Base-by-base conservation (phyloP, 2,888 invertebrate genomes). In the Nephrocerus scutellatus region DNA sequence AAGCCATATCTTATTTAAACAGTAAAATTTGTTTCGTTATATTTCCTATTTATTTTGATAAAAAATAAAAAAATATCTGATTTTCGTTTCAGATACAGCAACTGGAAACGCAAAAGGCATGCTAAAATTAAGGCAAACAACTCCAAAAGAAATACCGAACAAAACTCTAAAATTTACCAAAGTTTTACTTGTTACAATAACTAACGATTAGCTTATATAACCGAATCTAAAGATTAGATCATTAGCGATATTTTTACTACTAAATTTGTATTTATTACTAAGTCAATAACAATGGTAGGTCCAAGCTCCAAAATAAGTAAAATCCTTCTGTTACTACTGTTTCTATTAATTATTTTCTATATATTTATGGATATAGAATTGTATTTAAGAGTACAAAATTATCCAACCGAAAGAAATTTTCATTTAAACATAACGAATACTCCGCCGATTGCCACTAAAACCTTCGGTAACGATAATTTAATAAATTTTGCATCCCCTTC, bases 241-340 rank as follows among this genome's bases (percentile, higher is more conserved):
- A n/a, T n/a, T n/a, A n/a, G n/a, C n/a, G n/a, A n/a, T n/a, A n/a
- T n/a, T n/a, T n/a, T n/a, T n/a, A n/a, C n/a, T n/a, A n/a, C n/a
- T n/a, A n/a, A n/a, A n/a, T n/a, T n/a, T n/a, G n/a, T n/a, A n/a
- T n/a, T n/a, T n/a, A n/a, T n/a, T n/a, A n/a, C n/a, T n/a, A n/a
- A 45, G 45, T 43, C 43, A 44, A 24, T 33, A 13, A 70, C 63
- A 59, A 81, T 82, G 81, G 74, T 82, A 70, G 81, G 81, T 59
- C 82, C 82, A 40, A 75, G 82, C 41, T 81, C 82, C 6, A 79
- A 80, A 70, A 76, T 81, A 28, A 82, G 82, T 65, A 82, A 82
- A 71, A 62, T 82, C 33, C 70, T 83, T 35, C 70, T 81, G 32
- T 59, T 71, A 8, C 59, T 81, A 26, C 66, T 84, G 14, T 58